Evolutionary conservation across 2,888 invertebrate genomes (phyloP), one percentile per base, ranked within the genome.

Genomic region (Epinotia demarniana): DNA sequence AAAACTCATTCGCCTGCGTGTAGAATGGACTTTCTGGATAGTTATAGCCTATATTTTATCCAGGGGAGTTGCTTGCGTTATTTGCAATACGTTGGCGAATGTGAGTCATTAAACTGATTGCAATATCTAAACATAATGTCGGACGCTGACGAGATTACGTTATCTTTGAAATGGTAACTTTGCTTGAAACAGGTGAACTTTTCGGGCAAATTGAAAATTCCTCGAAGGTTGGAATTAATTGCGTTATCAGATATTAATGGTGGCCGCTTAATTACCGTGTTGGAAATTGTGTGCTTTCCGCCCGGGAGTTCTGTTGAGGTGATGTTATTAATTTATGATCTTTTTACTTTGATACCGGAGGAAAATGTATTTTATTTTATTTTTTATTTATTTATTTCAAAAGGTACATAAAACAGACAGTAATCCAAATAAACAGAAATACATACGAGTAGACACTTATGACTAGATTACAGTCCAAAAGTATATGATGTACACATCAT

Each of bases 241-340:
- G 92, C 90, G 91, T 93, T 93, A 93, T 93, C 92, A 93, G 92
- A 91, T 92, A 93, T 94, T 93, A 93, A 93, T 92, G 90, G 75
- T 85, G 84, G 85, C 82, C 79, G 77, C 80, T 87, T 93, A 91
- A 92, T 92, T 90, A 89, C 89, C 85, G 80, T 81, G 75, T 79
- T 79, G 79, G 80, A 81, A 81, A 79, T 78, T 27, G 68, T 78
- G 49, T 76, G 80, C 79, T 79, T 81, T 80, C 62, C 19, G 16
- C 9, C 9, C 19, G 19, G 18, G 23, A 66, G 67, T n/a, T n/a
- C n/a, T n/a, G n/a, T 19, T 62, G 18, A 33, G 19, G 12, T 39
- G 27, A 11, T 62, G 11, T 63, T 66, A 53, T 53, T 53, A 66
- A 66, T 66, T 53, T 66, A 66, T 27, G 64, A 27, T n/a, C 13